Percentiles rank a stretch among this genome's conserved stretches.
These are phyloP conservation scores for Propithecus deckenii DNA, from an alignment of 2,797 vertebrate genomes.

Conservation along the genomic window DNA sequence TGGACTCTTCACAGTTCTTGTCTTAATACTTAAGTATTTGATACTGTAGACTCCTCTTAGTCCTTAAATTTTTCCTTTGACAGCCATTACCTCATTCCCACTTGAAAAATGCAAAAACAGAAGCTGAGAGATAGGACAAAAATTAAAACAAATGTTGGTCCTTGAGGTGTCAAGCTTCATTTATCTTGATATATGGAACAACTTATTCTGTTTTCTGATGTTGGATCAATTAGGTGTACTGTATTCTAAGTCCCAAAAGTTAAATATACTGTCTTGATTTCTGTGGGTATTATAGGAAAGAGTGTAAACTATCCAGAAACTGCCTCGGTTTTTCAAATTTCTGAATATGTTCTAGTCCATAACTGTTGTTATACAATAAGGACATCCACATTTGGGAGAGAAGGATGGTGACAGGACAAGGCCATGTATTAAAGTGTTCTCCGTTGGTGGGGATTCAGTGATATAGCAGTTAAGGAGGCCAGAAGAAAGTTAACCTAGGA, in stretches of 20 bases:
- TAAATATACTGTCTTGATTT: not conserved
- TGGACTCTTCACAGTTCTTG: not conserved
- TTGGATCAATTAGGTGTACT: not conserved
- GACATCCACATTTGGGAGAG: slow-evolving; percentile 21
- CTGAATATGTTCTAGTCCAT: not conserved
- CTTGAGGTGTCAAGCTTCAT: not conserved
- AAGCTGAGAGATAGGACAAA: not conserved
- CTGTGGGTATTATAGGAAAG: not conserved
- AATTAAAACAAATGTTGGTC: not conserved
- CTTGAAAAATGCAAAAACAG: not conserved
- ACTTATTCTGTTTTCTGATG: not conserved
- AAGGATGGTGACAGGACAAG: not conserved
- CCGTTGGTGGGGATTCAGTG: not conserved
- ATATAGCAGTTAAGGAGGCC: not conserved
- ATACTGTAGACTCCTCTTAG: no score
- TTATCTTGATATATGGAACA: not conserved
- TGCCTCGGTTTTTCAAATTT: not conserved
- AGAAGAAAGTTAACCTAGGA: not conserved
- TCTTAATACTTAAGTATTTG: not conserved
- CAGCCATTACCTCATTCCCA: not conserved
- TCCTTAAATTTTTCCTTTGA: not conserved
- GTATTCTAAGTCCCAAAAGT: not conserved
- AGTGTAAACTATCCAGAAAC: not conserved
- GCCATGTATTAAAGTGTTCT: not conserved
- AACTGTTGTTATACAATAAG: not conserved